Base-by-base conservation (phyloP, 2,888 invertebrate genomes). In the Cataglyphis cursor region DNA sequence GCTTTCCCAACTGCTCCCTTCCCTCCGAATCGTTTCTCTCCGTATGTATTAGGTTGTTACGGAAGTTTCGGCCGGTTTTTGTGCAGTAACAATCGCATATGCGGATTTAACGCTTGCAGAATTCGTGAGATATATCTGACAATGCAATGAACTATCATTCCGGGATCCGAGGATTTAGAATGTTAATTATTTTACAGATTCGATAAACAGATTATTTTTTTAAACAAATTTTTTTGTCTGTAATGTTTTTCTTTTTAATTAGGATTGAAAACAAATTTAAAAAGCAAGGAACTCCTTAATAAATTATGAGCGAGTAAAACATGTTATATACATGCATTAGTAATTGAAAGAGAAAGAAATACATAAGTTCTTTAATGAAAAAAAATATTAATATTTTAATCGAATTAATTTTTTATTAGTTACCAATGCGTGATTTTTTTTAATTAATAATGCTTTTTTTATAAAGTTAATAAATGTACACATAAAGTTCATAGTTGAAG, bases 41-140 rank as follows among this genome's bases (percentile, higher is more conserved):
- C 38, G 61, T 81, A 76, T 81, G 76, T 81, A 75, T 76, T 81
- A 75, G 78, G 72, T 80, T 80, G 78, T 80, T 80, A 80, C 78
- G 78, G 59, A 80, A 80, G 78, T 80, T 80, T 44, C 59, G 72
- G 78, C 72, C n/a, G 48, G 70, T 80, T 80, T 80, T 80, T 80
- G 72, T 72, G 48, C 24, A 44, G 72, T 61, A 80, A 72, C 78
- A 80, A 80, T 80, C 59, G 59, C 78, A 72, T 61, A 70, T 80
- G 59, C 48, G 44, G 24, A 80, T 80, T 35, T 59, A 35, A 80
- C 72, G 59, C 44, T 44, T 61, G 59, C 35, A 24, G 72, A 44
- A 61, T 48, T 72, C 72, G 31, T 18, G 59, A 72, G 78, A 80
- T 80, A 70, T 48, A 61, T 80, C 54, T 72, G 78, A 72, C 78